Base-by-base conservation (phyloP, 2,797 vertebrate genomes). In the Smutsia temminckii region DNA sequence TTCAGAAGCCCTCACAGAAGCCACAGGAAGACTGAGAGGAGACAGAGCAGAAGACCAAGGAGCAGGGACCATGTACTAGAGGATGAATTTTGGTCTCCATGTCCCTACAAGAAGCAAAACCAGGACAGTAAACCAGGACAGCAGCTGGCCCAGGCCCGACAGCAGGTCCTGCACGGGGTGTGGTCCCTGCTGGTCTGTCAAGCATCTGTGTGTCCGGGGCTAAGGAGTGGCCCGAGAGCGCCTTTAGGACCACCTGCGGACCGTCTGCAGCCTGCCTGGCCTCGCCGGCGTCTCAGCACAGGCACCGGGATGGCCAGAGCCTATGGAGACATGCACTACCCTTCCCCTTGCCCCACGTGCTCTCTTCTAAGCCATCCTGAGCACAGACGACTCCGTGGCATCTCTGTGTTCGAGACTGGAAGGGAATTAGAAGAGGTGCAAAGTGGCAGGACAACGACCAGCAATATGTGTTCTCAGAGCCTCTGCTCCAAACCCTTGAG, bases 21-120 rank as follows among this genome's bases (percentile, higher is more conserved):
- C 13, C 69, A 53, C 40, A 61, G 64, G 80, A 96, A 89, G 69
- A 81, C 20, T 29, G n/a, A 79, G 64, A 59, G 57, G 27, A 61
- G 53, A 18, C 2, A 68, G 46, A 71, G 21, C 25, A 71, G n/a
- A 88, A 40, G 78, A 40, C 72, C 66, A 27, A 64, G 59, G 53
- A 83, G 75, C 68, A 91, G 49, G 85, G 71, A 29, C 9, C 69
- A 37, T 0, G 5, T 4, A 49, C 46, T 46, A 20, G n/a, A 85
- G 46, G 63, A 83, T 20, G 29, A 68, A 46, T 29, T 23, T 69
- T 27, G 74, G 80, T 63, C 25, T 93, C 61, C 1, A 3, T 13
- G 14, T 86, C 29, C 37, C 57, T 49, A 63, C 4, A 29, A 78
- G 53, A 16, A 21, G 83, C 69, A 79, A 46, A 57, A 25, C 64